phyloP scores from a whole-genome alignment of 2,113 vertebrate genomes.

The Oncorhynchus kisutch region DNA sequence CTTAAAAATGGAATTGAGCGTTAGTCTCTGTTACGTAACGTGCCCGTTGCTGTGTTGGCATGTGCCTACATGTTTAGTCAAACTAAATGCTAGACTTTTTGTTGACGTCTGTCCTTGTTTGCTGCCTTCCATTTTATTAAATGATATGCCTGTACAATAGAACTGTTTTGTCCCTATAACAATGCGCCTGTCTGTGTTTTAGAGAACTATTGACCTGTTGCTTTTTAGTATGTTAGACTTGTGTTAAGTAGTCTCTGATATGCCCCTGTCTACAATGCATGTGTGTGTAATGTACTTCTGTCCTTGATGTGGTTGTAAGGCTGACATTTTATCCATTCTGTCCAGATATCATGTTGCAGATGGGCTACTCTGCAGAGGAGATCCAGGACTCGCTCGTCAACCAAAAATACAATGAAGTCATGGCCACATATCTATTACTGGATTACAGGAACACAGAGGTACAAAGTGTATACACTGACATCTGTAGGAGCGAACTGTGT shows the following conservation, averaged over 20 bases:
- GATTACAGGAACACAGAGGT: constrained; percentile 81
- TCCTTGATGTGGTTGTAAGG: neutral
- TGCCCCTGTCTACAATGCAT: neutral
- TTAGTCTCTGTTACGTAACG: neutral
- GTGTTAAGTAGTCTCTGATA: neutral
- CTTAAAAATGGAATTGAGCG: too few relatives aligned
- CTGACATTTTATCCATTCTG: neutral
- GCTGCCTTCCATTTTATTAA: neutral
- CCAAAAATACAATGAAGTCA: constrained; percentile 81
- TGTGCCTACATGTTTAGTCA: too few relatives aligned
- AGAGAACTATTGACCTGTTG: neutral
- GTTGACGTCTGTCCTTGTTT: too few relatives aligned
- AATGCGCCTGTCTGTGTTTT: neutral
- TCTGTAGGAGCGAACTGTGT: neutral
- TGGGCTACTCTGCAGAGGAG: constrained; percentile 79
- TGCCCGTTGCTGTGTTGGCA: too few relatives aligned
- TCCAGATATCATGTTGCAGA: constrained; percentile 79
- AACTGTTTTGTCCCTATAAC: too few relatives aligned
- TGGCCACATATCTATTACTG: constrained; percentile 82
- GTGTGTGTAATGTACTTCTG: neutral
- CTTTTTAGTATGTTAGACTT: neutral
- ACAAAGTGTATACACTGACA: neutral
- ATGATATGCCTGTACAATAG: too few relatives aligned
- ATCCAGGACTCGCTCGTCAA: constrained; percentile 79
- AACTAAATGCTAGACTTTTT: too few relatives aligned